A percentile compares a stretch with the other conserved stretches of the same genome.
These are phyloP conservation scores for Crenichthys baileyi DNA, from an alignment of 2,797 vertebrate species.

Conservation along the genomic window DNA sequence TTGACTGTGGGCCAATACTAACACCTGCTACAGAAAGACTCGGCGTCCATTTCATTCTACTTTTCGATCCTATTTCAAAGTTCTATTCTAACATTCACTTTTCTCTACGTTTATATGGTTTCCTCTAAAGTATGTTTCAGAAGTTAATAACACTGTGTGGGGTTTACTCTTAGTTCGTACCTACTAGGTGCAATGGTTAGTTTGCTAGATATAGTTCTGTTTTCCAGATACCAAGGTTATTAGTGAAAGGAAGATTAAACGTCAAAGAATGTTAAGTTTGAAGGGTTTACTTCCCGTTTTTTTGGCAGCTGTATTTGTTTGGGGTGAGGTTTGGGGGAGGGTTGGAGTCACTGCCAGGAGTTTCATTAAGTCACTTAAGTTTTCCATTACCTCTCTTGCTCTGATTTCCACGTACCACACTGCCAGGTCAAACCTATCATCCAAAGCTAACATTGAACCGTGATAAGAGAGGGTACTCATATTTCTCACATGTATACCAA, in stretches of 20 bases:
- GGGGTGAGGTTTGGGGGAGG: not conserved
- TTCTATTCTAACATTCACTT: too few species aligned
- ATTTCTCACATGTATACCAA: too few species aligned
- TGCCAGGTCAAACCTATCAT: too few species aligned
- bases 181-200: not conserved
- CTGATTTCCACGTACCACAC: accelerated
- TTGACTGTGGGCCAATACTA: too few species aligned
- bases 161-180: not conserved
- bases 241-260: not conserved
- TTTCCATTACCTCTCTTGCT: not conserved
- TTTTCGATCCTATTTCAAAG: too few species aligned
- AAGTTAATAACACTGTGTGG: not conserved
- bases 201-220: not conserved
- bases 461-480: not conserved
- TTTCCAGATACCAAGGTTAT: not conserved
- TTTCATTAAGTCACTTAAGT: not conserved
- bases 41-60: too few species aligned
- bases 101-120: too few species aligned
- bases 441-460: not conserved
- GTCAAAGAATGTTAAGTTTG: not conserved
- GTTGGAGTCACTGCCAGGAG: not conserved
- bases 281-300: not conserved
- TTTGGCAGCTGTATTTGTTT: not conserved
- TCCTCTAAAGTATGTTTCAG: too few species aligned
- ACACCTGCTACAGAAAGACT: too few species aligned